These are phyloP conservation scores for Lepeophtheirus salmonis DNA, from an alignment of 1,140 invertebrate species.

Conservation along the genomic window DNA sequence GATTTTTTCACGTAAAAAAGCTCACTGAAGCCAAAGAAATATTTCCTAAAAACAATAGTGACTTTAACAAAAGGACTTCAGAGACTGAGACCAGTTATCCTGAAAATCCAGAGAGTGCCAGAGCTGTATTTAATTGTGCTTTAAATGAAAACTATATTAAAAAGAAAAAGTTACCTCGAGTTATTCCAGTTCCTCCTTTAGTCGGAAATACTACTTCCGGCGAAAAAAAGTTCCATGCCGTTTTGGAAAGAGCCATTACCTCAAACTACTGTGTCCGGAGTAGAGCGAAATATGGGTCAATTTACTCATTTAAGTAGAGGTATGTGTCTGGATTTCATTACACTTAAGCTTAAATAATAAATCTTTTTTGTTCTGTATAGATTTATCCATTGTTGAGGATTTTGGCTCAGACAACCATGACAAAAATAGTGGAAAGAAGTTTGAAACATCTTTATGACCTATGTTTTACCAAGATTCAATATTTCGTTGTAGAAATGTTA, in stretches of 20 bases:
- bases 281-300: not conserved
- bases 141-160: constrained; percentile 56
- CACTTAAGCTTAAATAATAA: no score
- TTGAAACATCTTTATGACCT: no score
- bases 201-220: constrained; percentile 11
- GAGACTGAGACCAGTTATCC: constrained; percentile 10
- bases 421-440: no score
- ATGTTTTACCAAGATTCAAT: no score
- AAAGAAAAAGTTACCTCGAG: constrained; percentile 75
- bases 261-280: constrained; percentile 20
- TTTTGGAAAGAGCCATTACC: constrained; percentile 60
- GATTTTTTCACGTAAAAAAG: constrained; percentile 42
- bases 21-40: constrained; percentile 25
- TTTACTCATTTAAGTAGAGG: not conserved
- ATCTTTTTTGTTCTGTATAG: no score
- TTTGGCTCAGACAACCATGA: no score
- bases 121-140: constrained; percentile 66
- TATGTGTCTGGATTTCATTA: no score
- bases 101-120: constrained; percentile 20
- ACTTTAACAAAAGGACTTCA: not conserved
- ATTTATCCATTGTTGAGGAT: no score
- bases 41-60: no score
- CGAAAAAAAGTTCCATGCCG: constrained; percentile 34
- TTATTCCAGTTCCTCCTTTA: constrained; percentile 43
- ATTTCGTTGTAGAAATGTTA: no score